phyloP scores from a whole-genome alignment of 2,888 invertebrate genomes.

The Crematogaster levior region DNA sequence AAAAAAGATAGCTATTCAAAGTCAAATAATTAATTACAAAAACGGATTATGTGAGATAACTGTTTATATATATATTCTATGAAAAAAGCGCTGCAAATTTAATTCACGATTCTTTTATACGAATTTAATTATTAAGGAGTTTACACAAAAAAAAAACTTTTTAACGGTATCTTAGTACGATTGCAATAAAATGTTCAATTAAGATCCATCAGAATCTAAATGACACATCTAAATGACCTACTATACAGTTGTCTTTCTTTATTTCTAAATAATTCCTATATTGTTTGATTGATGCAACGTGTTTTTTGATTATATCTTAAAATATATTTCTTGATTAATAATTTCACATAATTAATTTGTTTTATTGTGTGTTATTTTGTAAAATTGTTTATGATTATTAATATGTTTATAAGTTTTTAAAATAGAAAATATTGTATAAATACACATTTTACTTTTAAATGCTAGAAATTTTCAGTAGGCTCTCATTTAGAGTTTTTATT shows the following conservation, averaged over 20 bases:
- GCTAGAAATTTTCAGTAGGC: neutral
- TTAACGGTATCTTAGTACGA: neutral
- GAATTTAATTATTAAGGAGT: neutral
- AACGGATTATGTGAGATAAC: neutral
- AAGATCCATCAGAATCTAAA: neutral
- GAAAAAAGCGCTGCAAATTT: too few relatives aligned
- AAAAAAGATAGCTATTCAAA: too few relatives aligned
- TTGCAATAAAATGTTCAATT: neutral
- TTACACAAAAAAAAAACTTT: too few relatives aligned
- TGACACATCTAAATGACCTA: neutral
- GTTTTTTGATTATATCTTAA: neutral
- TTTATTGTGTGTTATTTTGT: too few relatives aligned
- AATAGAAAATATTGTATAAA: too few relatives aligned
- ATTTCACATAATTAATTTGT: neutral
- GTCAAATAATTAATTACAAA: neutral
- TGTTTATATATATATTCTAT: too few relatives aligned
- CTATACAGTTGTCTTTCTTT: neutral
- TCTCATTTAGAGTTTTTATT: neutral
- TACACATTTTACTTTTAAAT: neutral
- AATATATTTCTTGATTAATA: neutral
- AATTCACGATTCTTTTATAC: too few relatives aligned
- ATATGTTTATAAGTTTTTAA: neutral
- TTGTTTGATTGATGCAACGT: neutral
- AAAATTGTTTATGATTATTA: too few relatives aligned
- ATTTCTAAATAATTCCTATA: neutral